Percentiles rank a stretch among this genome's conserved stretches.
These are phyloP conservation scores for Scomber colias DNA, from an alignment of 2,113 vertebrate genomes.

Conservation along the genomic window DNA sequence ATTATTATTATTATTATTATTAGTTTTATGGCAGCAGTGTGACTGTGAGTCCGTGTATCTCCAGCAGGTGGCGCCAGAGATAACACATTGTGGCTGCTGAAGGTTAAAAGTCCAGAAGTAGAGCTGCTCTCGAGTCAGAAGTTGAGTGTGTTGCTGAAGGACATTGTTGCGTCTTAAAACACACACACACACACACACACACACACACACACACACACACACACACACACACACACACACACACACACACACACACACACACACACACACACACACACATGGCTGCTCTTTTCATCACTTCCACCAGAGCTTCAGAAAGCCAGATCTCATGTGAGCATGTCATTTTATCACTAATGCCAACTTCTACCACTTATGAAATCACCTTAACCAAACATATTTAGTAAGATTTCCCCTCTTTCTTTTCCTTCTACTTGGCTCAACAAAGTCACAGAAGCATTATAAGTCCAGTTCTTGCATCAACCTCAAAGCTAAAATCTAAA, in stretches of 20 bases:
- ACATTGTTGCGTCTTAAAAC: no score
- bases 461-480: neutral
- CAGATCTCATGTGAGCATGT: neutral
- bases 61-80: constrained; percentile 37
- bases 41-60: neutral
- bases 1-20: no score
- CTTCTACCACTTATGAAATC: neutral
- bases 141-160: neutral
- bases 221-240: no score
- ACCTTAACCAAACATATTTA: neutral
- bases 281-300: neutral
- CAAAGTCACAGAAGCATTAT: neutral
- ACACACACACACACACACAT: no score
- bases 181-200: no score
- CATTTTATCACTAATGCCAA: neutral
- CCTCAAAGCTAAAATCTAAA: constrained; percentile 21
- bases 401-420: neutral
- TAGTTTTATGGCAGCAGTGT: neutral
- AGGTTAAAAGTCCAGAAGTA: neutral
- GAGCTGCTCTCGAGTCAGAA: neutral
- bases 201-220: no score
- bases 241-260: no score
- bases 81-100: neutral
- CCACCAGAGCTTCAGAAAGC: neutral
- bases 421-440: neutral